Evolutionary conservation across 2,113 vertebrate species (phyloP), one percentile per base, ranked within the genome.

Genomic region (Uria aalge): DNA sequence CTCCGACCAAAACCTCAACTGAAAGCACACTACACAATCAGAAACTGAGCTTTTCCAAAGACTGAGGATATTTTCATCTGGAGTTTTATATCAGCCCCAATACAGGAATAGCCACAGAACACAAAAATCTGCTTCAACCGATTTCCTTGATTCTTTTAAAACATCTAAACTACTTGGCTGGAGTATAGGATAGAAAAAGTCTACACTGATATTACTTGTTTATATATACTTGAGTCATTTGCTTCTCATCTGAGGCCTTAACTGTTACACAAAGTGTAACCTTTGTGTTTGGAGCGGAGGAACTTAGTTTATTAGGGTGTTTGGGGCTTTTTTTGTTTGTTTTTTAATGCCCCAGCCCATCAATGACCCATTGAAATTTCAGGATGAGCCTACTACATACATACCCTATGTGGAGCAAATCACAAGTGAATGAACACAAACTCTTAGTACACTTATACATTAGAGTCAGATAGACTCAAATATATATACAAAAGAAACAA

Each of bases 401-500:
- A 67, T 11, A 36, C 0, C 2, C 20, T 57, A 1, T 1, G 1
- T 17, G 8, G 67, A 32, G 4, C 24, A 66, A 80, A 11, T 52
- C 12, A 52, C 32, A 63, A 57, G 9, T 40, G 68, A 13, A 19
- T 41, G 34, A 74, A 62, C 40, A 50, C 17, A 53, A 53, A 45
- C 5, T 19, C 11, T 23, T 36, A 43, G 20, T 30, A 64, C 3
- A 4, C 7, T 34, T 38, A 47, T 3, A 53, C 12, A 24, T 36
- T 29, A 56, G 4, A 60, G 26, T 56, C 68, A 59, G n/a, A 47
- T 5, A 74, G 24, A 59, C 27, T 36, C 8, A 40, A 21, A 38
- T 66, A 21, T 41, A 29, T 24, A 32, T 12, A 74, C 15, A 36
- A 50, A 53, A 32, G 36, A 41, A 68, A 32, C 3, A 38, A 21